Conservation (phyloP, 1,140 invertebrate species). For the Caenorhabditis brenneri region DNA sequence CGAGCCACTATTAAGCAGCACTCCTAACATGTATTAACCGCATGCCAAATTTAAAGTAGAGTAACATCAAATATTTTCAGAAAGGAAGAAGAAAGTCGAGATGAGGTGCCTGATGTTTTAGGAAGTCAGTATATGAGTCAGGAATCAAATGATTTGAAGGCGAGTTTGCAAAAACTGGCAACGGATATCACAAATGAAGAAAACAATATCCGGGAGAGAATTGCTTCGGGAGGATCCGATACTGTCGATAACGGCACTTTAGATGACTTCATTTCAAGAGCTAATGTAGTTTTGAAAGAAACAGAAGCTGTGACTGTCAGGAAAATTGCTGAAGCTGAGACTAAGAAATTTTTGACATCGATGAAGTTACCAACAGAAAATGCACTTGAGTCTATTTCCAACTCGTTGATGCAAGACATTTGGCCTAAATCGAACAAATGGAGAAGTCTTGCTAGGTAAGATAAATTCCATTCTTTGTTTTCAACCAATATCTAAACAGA, state of each 20-base stretch:
- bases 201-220: not conserved
- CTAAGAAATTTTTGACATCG: not conserved
- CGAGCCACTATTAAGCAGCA: constrained; percentile 2
- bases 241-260: not conserved
- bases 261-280: not conserved
- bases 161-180: not conserved
- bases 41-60: not conserved
- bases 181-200: not conserved
- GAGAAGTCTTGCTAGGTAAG: constrained; percentile 12
- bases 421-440: not conserved
- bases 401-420: not conserved
- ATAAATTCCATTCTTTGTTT: no score
- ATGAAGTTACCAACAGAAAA: not conserved
- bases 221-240: not conserved
- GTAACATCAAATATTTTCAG: no score
- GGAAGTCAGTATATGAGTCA: not conserved
- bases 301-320: not conserved
- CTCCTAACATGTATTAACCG: constrained; percentile 14
- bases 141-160: not conserved
- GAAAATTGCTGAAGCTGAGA: not conserved
- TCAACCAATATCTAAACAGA: no score
- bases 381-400: not conserved
- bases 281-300: not conserved
- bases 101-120: not conserved
- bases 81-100: not conserved